Conservation (phyloP, 1,140 invertebrate genomes). For the Stratiolaelaps scimitus region DNA sequence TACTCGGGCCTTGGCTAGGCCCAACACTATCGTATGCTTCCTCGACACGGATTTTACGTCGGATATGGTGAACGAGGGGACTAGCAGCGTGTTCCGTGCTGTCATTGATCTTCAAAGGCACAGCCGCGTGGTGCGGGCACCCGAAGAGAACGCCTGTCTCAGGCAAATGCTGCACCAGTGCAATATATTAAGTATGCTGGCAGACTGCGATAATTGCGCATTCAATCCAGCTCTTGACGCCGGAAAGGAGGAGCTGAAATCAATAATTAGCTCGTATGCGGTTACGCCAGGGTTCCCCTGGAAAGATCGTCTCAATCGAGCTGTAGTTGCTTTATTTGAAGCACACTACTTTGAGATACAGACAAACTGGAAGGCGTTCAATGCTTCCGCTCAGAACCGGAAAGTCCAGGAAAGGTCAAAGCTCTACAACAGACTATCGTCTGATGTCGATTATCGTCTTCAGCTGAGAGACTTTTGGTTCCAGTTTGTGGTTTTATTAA, state of each 20-base stretch:
- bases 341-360: conserved; percentile 2
- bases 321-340: background rate
- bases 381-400: background rate
- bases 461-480: no score
- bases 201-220: conserved; percentile 13
- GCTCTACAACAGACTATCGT: no score
- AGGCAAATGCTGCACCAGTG: background rate
- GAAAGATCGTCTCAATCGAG: conserved; percentile 23
- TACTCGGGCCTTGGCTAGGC: background rate
- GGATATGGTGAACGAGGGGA: background rate
- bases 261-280: conserved; percentile 29
- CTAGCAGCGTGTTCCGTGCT: conserved; percentile 6
- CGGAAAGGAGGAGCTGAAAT: conserved; percentile 16
- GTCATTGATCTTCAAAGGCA: background rate
- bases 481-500: no score
- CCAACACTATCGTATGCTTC: background rate
- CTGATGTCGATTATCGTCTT: no score
- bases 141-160: background rate
- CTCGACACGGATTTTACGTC: conserved; percentile 24
- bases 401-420: no score
- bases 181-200: background rate
- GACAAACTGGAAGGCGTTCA: background rate
- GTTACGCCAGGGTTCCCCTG: conserved; percentile 24
- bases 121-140: background rate
- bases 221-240: conserved; percentile 25